Base-by-base conservation (phyloP, 2,888 invertebrate species). In the Alsophila aescularia region DNA sequence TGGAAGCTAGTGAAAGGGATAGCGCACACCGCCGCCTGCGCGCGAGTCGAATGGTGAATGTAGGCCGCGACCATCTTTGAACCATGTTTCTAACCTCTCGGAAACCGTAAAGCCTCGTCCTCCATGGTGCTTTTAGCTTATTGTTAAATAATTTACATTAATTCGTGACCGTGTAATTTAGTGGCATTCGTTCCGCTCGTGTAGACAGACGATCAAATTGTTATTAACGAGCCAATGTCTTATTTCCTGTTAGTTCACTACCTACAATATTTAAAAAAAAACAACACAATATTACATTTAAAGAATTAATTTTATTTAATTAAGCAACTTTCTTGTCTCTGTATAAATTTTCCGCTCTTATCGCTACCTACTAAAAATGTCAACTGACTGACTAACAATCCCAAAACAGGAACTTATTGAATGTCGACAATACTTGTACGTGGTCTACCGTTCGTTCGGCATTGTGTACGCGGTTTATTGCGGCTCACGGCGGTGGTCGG, bases 1-100 rank as follows among this genome's bases (percentile, higher is more conserved):
- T 52, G 43, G 57, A 27, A 36, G 55, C 41, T 72, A 68, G 81
- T 77, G 79, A 81, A 82, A 83, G 79, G 75, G 81, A 83, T 85
- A 84, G 59, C 69, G 75, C 58, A 49, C 52, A 59, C 66, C 85
- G 84, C 81, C 69, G 53, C 36, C 41, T 47, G 47, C 52, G 55
- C 80, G 82, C 81, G 82, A 83, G 79, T 83, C 84, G 85, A 81
- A 85, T 79, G 78, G 87, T 86, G 87, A 90, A 90, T 90, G 90
- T 91, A 90, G 90, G 90, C 86, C 89, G 88, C 86, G 83, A 89
- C 87, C 89, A 89, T 90, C 87, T 88, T 86, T 85, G 77, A 83
- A 87, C 79, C 50, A 32, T 18, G 54, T 40, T 54, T 39, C 45
- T 41, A 51, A 35, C 88, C 84, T 84, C 87, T 87, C 80, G 74